These are phyloP conservation scores for Netelia virgata DNA, from an alignment of 2,888 invertebrate species.

Conservation along the genomic window DNA sequence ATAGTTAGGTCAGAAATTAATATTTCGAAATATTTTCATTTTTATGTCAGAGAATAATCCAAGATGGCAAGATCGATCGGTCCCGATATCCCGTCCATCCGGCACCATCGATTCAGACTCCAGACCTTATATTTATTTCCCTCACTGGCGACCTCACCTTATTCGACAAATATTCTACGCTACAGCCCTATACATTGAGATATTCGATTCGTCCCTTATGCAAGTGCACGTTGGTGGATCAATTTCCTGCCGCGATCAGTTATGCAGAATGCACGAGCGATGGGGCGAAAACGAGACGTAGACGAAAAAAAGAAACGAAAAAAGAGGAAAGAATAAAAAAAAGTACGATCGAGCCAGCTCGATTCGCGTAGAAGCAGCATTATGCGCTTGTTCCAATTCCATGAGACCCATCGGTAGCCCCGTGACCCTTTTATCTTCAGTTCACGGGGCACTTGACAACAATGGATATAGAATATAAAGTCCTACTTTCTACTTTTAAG, in stretches of 20 bases:
- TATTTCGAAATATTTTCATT: too few species aligned
- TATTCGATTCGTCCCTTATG: neutral
- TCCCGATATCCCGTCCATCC: neutral
- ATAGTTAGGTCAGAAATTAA: too few species aligned
- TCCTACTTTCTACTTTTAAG: constrained; percentile 69
- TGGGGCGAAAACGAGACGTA: too few species aligned
- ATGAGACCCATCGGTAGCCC: constrained; percentile 9
- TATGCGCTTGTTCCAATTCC: constrained; percentile 54
- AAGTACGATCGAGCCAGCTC: neutral
- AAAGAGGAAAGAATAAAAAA: constrained; percentile 8
- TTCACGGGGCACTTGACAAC: constrained; percentile 34
- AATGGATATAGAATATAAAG: constrained; percentile 51
- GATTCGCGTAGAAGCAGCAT: neutral
- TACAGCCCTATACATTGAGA: neutral
- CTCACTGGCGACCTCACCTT: neutral
- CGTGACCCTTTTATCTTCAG: constrained; percentile 22
- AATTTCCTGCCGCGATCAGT: neutral
- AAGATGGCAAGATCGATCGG: too few species aligned
- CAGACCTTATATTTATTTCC: neutral
- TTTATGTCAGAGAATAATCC: too few species aligned
- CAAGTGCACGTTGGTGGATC: neutral
- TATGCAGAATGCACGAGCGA: neutral
- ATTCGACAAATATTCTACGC: neutral
- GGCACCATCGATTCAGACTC: neutral
- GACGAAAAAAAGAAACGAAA: too few species aligned